phyloP scores from a whole-genome alignment of 2,797 vertebrate genomes.

The Capromys pilorides region DNA sequence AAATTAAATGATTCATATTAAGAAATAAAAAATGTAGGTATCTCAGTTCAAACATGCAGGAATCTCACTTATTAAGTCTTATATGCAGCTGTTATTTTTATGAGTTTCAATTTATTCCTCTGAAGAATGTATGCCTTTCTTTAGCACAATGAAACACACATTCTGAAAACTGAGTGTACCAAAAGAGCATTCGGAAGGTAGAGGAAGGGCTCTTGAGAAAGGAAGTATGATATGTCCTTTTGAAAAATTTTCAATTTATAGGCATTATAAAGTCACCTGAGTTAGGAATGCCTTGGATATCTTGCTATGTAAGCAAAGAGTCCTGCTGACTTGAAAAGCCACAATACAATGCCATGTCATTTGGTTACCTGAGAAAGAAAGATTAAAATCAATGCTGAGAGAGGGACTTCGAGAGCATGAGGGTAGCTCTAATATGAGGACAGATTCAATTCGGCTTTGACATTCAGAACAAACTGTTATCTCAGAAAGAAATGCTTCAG shows the following conservation, averaged over 20 bases:
- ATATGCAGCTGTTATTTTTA: background rate
- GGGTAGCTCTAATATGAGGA: background rate
- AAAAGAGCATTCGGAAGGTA: background rate
- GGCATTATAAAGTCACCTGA: background rate
- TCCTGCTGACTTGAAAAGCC: constrained; percentile 14
- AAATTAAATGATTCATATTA: background rate
- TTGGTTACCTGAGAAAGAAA: constrained; percentile 9
- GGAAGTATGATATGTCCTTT: background rate
- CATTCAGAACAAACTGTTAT: background rate
- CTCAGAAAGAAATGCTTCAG: background rate
- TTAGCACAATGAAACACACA: background rate
- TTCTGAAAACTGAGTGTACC: background rate
- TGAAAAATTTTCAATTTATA: background rate
- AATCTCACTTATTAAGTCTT: background rate
- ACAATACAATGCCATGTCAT: background rate
- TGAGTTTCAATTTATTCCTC: background rate
- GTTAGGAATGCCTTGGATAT: background rate
- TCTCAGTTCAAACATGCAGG: background rate
- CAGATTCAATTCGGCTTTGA: background rate
- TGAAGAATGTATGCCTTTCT: background rate
- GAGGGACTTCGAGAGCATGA: background rate
- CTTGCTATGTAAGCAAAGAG: background rate
- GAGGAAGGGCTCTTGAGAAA: background rate
- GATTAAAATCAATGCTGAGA: constrained; percentile 14
- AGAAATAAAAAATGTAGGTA: background rate